Evolutionary conservation across 1,140 invertebrate genomes (phyloP).

Genomic region (Orius insidiosus): DNA sequence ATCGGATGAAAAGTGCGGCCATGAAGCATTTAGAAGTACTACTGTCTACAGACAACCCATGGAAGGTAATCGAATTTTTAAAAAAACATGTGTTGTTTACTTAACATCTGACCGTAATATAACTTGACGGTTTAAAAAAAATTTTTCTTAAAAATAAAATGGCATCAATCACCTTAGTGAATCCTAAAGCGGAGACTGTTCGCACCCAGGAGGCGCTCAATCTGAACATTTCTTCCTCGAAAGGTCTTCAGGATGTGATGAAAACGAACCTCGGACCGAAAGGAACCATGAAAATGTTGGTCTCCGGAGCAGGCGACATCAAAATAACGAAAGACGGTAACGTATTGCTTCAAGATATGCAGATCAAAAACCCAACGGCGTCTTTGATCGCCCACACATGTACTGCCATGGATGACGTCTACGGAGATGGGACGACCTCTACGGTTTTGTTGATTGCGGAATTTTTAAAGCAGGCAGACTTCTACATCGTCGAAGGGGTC

Average conservation of each 20-base stretch:
- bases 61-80: no score
- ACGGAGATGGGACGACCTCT: constrained; percentile 97
- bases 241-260: constrained; percentile 97
- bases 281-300: constrained; percentile 99
- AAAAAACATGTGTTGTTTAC: no score
- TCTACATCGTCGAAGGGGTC: constrained; percentile 80
- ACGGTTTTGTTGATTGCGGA: constrained; percentile 96
- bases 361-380: constrained; percentile 98
- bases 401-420: constrained; percentile 98
- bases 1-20: no score
- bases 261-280: constrained; percentile 95
- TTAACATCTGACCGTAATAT: no score
- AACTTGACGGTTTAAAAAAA: no score
- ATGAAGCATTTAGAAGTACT: no score
- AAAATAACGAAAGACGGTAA: constrained; percentile 99
- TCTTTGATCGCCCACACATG: constrained; percentile 93
- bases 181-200: constrained; percentile 98
- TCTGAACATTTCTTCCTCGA: constrained; percentile 92
- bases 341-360: constrained; percentile 97
- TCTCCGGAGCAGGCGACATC: constrained; percentile 96
- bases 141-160: constrained; percentile 33
- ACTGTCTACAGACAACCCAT: no score
- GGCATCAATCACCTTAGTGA: constrained; percentile 90
- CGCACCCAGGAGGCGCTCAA: constrained; percentile 87
- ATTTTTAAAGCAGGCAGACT: constrained; percentile 90